Conservation (phyloP, 2,797 vertebrate genomes). For the Danio kyathit region DNA sequence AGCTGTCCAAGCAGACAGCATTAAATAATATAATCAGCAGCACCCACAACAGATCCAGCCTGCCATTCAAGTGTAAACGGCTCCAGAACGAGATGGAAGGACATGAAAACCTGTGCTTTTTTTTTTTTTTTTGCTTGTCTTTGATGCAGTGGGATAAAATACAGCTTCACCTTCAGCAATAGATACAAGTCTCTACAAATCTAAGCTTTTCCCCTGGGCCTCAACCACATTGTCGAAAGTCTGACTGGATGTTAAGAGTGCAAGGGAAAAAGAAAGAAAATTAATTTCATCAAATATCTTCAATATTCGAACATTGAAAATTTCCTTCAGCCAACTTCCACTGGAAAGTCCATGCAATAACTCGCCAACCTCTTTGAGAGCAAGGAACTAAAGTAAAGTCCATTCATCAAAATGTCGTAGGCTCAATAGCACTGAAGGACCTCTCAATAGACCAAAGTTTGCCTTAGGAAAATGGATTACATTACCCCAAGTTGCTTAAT, state of each 20-base stretch:
- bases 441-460: slow-evolving; percentile 60
- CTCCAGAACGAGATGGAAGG: slow-evolving; percentile 43
- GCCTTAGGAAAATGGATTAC: slow-evolving; percentile 62
- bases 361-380: slow-evolving; percentile 63
- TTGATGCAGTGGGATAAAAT: slow-evolving; percentile 65
- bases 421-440: slow-evolving; percentile 63
- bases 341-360: slow-evolving; percentile 58
- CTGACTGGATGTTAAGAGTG: slow-evolving; percentile 41
- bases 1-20: slow-evolving; percentile 33
- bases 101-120: slow-evolving; percentile 47
- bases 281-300: slow-evolving; percentile 57
- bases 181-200: slow-evolving; percentile 66
- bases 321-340: slow-evolving; percentile 71
- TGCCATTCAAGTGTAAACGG: slow-evolving; percentile 32
- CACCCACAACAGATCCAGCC: slow-evolving; percentile 45
- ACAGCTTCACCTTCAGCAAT: slow-evolving; percentile 64
- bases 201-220: slow-evolving; percentile 52
- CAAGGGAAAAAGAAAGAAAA: slow-evolving; percentile 43
- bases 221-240: slow-evolving; percentile 48
- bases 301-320: slow-evolving; percentile 58
- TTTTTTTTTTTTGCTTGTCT: slow-evolving; percentile 50
- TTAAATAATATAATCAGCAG: slow-evolving; percentile 52
- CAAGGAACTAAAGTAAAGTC: slow-evolving; percentile 55
- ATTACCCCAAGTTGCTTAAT: slow-evolving; percentile 53
- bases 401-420: slow-evolving; percentile 68